Evolutionary conservation across 2,888 invertebrate genomes (phyloP), one percentile per base, ranked within the genome.

Genomic region (Pycnomerus fuliginosus): DNA sequence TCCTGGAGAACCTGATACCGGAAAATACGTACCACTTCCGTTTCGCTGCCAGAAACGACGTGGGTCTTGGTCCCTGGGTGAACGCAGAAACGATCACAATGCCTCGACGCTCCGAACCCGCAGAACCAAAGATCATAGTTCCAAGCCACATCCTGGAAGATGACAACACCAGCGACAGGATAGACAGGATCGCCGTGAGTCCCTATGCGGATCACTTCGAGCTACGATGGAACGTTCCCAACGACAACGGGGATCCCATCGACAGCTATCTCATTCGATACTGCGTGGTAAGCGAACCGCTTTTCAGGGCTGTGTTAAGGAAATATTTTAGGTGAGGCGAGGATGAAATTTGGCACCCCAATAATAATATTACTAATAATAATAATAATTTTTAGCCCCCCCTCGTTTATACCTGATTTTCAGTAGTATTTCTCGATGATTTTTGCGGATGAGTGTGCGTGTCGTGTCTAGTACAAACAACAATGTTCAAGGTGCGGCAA

Each of bases 231-330:
- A 83, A 82, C 60, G 82, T 87, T 34, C 92, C 93, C 0, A 83
- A 85, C 34, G 88, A 93, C 66, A 94, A 94, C 71, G 94, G 94
- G 4, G 90, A 90, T 72, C 87, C 85, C 15, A 92, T 94, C 63
- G 86, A 89, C 65, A 77, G 77, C 69, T 94, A 92, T 71, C 80
- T 84, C 69, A 79, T 94, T 52, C 82, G 78, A 67, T 89, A 84
- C 71, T 91, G 90, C 69, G 82, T 84, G 66, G 89, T 90, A 76
- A 82, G 80, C 74, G 15, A 20, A 15, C 33, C 10, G 20, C 20
- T n/a, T n/a, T n/a, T n/a, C n/a, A n/a, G n/a, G n/a, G n/a, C n/a
- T n/a, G n/a, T n/a, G n/a, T n/a, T n/a, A n/a, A n/a, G n/a, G n/a
- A n/a, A n/a, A n/a, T n/a, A n/a, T n/a, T n/a, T n/a, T n/a, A n/a